These are phyloP conservation scores for Sinocyclocheilus anophthalmus DNA, from an alignment of 2,113 vertebrate species.

Conservation along the genomic window DNA sequence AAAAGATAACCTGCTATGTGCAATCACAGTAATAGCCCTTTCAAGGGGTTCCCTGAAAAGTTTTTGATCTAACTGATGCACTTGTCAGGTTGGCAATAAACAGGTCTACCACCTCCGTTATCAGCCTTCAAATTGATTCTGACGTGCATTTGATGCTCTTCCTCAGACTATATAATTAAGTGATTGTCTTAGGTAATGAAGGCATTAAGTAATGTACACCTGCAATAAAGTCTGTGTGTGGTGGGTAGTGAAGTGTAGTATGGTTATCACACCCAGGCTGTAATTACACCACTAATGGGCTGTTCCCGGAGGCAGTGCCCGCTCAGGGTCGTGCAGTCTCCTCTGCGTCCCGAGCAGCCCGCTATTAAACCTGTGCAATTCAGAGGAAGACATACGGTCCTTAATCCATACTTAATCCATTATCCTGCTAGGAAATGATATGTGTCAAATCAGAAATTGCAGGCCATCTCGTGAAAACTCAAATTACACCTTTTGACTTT, in stretches of 20 bases:
- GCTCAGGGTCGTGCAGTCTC: slow-evolving; percentile 3
- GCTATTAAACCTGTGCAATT: slow-evolving; percentile 2
- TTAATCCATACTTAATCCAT: slow-evolving; percentile 32
- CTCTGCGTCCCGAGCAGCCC: background rate
- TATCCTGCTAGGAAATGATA: slow-evolving; percentile 19
- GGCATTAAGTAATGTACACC: slow-evolving; percentile 58
- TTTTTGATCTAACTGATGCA: slow-evolving; percentile 26
- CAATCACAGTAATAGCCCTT: slow-evolving; percentile 21
- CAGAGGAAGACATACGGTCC: background rate
- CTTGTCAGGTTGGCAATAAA: slow-evolving; percentile 46
- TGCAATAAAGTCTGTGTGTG: slow-evolving; percentile 47
- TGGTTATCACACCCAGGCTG: slow-evolving; percentile 52
- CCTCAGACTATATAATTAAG: slow-evolving; percentile 57
- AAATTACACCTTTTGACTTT: background rate
- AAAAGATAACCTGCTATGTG: background rate
- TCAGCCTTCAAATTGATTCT: slow-evolving; percentile 49
- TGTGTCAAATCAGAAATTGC: slow-evolving; percentile 42
- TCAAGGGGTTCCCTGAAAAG: slow-evolving; percentile 20
- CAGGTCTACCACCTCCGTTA: slow-evolving; percentile 40
- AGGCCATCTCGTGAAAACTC: background rate
- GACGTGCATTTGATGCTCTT: slow-evolving; percentile 56
- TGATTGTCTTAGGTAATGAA: slow-evolving; percentile 60
- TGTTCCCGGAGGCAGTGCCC: slow-evolving; percentile 37
- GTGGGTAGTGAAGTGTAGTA: slow-evolving; percentile 53
- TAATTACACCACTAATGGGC: slow-evolving; percentile 57